A percentile compares a stretch with the other conserved stretches of the same genome.
Conservation (phyloP, 1,140 invertebrate genomes). For the Apolygus lucorum region DNA sequence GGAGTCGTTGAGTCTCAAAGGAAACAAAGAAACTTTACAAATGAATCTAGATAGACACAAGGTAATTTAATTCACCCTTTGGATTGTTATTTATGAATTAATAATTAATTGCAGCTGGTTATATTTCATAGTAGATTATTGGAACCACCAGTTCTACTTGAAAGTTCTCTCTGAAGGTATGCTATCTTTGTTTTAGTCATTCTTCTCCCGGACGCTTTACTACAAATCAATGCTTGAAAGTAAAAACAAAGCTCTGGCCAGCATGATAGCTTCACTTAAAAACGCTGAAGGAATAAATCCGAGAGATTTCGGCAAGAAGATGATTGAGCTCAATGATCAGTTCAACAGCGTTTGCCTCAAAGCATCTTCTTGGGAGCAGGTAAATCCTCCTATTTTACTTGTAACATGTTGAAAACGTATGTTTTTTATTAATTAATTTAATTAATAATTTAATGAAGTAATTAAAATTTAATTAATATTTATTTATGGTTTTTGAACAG, state of each 20-base stretch:
- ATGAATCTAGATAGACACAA: conserved; percentile 73
- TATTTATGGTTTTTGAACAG: conserved; percentile 27
- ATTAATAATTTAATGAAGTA: too few relatives aligned
- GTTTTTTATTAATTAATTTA: too few relatives aligned
- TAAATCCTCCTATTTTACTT: too few relatives aligned
- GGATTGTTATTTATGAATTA: too few relatives aligned
- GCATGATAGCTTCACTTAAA: conserved; percentile 70
- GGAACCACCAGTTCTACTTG: too few relatives aligned
- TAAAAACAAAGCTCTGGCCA: conserved; percentile 88
- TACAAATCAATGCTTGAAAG: conserved; percentile 90
- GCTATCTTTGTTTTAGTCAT: conserved; percentile 46
- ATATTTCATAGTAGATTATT: too few relatives aligned
- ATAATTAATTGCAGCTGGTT: too few relatives aligned
- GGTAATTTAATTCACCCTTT: too few relatives aligned
- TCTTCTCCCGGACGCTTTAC: conserved; percentile 79
- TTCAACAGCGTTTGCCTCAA: conserved; percentile 64
- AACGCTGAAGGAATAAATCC: conserved; percentile 61
- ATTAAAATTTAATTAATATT: too few relatives aligned
- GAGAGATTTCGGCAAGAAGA: conserved; percentile 39
- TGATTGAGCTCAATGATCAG: conserved; percentile 72
- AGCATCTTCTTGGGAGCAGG: conserved; percentile 66
- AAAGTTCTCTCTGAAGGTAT: too few relatives aligned
- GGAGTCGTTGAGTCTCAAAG: conserved; percentile 49
- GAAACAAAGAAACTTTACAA: conserved; percentile 63
- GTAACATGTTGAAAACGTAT: too few relatives aligned